phyloP scores from a whole-genome alignment of 2,113 vertebrate genomes.

The Peromyscus polionotus region DNA sequence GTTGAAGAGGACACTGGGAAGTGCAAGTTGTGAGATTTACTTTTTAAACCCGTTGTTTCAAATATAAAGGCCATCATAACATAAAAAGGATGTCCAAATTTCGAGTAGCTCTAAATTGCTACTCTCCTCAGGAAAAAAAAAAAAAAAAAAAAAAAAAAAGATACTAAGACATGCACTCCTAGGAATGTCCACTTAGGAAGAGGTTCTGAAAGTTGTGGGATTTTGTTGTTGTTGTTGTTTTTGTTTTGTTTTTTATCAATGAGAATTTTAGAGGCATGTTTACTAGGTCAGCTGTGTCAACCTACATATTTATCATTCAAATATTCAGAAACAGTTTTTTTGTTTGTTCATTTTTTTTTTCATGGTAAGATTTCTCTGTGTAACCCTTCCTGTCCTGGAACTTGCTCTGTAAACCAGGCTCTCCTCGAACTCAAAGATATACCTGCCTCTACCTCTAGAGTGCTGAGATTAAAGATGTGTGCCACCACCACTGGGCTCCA shows the following conservation, averaged over 20 bases:
- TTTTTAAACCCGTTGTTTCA: slow-evolving; percentile 11
- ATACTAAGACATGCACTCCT: background rate
- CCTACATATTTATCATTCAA: background rate
- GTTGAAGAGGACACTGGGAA: background rate
- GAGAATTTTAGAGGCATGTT: slow-evolving; percentile 32
- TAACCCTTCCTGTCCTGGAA: background rate
- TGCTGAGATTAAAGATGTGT: background rate
- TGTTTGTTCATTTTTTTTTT: background rate
- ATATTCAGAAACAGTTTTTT: background rate
- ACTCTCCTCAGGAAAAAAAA: background rate
- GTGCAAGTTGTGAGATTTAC: background rate
- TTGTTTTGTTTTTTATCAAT: background rate
- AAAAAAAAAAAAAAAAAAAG: background rate
- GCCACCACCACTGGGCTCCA: background rate
- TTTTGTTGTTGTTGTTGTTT: too few species aligned
- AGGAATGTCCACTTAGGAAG: background rate
- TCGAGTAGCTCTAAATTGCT: background rate
- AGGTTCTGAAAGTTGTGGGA: background rate
- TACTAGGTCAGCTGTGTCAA: background rate
- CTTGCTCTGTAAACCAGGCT: background rate
- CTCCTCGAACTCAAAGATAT: background rate
- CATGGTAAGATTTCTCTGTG: background rate
- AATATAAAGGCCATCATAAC: background rate
- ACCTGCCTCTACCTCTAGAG: background rate
- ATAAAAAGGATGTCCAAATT: background rate